Evolutionary conservation across 2,888 invertebrate genomes (phyloP).

Genomic region (Cantharis lateralis): DNA sequence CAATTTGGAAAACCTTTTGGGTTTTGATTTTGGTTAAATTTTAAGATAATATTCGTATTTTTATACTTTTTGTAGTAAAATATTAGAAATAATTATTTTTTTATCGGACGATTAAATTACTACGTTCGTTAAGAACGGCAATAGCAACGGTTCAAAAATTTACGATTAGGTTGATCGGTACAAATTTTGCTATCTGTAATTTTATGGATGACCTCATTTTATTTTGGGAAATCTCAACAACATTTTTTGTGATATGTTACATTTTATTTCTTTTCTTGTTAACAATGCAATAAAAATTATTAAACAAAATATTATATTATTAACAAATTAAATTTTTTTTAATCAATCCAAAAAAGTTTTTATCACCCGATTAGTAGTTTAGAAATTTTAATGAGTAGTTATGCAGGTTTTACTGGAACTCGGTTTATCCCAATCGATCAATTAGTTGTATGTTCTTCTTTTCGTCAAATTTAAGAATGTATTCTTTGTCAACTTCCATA

Average conservation of each 20-base stretch:
- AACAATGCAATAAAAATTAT: background rate
- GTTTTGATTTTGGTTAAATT: conserved; percentile 73
- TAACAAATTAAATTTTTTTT: background rate
- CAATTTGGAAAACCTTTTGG: conserved; percentile 74
- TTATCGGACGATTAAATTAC: background rate
- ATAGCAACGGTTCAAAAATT: background rate
- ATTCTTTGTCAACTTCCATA: conserved; percentile 57
- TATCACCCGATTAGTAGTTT: background rate
- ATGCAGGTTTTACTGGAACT: background rate
- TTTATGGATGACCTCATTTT: background rate
- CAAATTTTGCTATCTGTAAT: too few relatives aligned
- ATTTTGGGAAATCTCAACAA: background rate
- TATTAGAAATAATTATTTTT: background rate
- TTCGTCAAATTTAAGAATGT: conserved; percentile 29
- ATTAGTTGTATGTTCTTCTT: conserved; percentile 29
- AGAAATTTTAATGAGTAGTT: background rate
- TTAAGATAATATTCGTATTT: background rate
- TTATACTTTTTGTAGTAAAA: background rate
- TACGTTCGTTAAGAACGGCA: background rate
- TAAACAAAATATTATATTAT: background rate
- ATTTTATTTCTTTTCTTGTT: background rate
- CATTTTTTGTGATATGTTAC: background rate
- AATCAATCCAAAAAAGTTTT: background rate
- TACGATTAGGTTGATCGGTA: background rate
- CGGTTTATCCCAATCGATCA: conserved; percentile 29